Evolutionary conservation across 2,888 invertebrate species (phyloP).

Genomic region (Folsomia candida): DNA sequence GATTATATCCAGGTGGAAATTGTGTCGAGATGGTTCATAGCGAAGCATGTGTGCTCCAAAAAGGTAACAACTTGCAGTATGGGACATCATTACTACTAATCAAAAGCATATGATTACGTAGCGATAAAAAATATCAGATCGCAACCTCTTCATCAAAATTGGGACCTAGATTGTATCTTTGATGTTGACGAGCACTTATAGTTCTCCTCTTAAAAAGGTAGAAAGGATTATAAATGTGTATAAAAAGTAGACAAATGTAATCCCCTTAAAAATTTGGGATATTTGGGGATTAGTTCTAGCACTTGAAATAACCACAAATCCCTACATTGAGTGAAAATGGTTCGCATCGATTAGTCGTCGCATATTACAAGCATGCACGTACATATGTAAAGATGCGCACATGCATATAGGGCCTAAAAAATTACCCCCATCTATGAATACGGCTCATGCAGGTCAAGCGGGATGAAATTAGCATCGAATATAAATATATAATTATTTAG

Average conservation of each 20-base stretch:
- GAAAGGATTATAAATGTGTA: slow-evolving; percentile 1
- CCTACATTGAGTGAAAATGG: too few relatives aligned
- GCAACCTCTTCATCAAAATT: not conserved
- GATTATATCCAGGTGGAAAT: too few relatives aligned
- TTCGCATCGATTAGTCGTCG: too few relatives aligned
- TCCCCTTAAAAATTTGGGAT: slow-evolving; percentile 20
- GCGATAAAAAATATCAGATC: not conserved
- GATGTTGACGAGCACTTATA: slow-evolving; percentile 10
- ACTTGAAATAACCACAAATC: not conserved
- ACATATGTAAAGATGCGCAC: too few relatives aligned
- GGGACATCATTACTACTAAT: not conserved
- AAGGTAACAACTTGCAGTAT: not conserved
- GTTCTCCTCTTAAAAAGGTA: slow-evolving; percentile 1
- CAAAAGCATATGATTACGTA: not conserved
- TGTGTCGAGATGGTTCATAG: not conserved
- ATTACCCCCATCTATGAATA: too few relatives aligned
- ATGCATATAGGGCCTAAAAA: too few relatives aligned
- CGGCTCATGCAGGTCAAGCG: too few relatives aligned
- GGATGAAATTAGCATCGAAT: too few relatives aligned
- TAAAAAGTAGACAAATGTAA: slow-evolving; percentile 17
- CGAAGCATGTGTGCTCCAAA: not conserved
- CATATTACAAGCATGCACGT: too few relatives aligned
- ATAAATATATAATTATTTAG: too few relatives aligned
- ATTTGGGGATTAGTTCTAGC: slow-evolving; percentile 7
- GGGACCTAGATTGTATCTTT: not conserved